Evolutionary conservation across 1,140 invertebrate species (phyloP).

Genomic region (Phenacoccus solenopsis): DNA sequence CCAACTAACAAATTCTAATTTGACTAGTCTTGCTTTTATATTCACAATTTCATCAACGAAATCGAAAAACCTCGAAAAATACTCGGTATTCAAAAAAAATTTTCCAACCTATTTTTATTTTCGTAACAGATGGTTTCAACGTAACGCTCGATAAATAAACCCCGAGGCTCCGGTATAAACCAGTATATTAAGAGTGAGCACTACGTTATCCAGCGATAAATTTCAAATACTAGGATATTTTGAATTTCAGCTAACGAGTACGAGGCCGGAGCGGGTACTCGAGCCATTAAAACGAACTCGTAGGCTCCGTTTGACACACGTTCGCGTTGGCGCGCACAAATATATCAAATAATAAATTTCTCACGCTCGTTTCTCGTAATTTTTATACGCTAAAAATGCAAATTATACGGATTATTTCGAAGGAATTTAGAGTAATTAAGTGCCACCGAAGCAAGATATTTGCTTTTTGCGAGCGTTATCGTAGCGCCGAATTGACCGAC

Average conservation of each 20-base stretch:
- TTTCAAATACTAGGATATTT: not conserved
- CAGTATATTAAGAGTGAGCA: not conserved
- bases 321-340: not conserved
- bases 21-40: no score
- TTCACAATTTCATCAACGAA: no score
- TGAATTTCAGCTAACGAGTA: not conserved
- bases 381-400: not conserved
- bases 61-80: no score
- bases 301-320: not conserved
- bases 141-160: not conserved
- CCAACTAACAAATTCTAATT: no score
- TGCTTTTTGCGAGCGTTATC: not conserved
- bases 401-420: not conserved
- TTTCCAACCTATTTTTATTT: no score
- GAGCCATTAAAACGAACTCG: not conserved
- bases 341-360: not conserved
- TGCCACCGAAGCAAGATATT: not conserved
- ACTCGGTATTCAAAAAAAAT: no score
- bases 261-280: not conserved
- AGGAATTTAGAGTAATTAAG: not conserved
- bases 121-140: not conserved
- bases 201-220: not conserved
- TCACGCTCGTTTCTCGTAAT: not conserved
- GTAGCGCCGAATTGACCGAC: no score
- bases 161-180: not conserved